These are phyloP conservation scores for Drosophila mettleri DNA, from an alignment of 2,888 invertebrate species.

Conservation along the genomic window DNA sequence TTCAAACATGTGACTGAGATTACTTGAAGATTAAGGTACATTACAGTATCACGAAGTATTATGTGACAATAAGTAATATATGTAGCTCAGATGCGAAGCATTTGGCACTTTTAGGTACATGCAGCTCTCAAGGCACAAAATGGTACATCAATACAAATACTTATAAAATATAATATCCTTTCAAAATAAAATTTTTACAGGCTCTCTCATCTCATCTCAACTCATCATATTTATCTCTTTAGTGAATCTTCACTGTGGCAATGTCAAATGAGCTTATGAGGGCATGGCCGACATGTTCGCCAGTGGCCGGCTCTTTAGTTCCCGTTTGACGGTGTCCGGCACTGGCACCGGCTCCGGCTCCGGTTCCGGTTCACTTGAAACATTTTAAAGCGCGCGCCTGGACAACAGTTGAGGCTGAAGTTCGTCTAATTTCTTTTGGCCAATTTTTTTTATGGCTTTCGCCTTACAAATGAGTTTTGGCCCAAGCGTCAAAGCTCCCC, in stretches of 20 bases:
- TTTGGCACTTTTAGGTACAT: too few species aligned
- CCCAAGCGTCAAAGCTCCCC: slow-evolving; percentile 59
- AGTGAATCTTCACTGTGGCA: slow-evolving; percentile 12
- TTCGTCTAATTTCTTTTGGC: slow-evolving; percentile 62
- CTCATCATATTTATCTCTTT: not conserved
- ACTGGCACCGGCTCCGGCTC: not conserved
- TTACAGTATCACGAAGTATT: not conserved
- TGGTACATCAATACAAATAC: too few species aligned
- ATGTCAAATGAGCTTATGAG: slow-evolving; percentile 7
- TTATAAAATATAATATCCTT: too few species aligned
- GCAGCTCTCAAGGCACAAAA: too few species aligned
- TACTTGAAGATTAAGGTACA: not conserved
- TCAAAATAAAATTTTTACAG: too few species aligned
- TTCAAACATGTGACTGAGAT: too few species aligned
- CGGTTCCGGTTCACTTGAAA: slow-evolving; percentile 35
- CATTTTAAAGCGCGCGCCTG: slow-evolving; percentile 55
- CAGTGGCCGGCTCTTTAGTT: not conserved
- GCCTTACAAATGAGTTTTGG: slow-evolving; percentile 74
- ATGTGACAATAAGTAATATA: too few species aligned
- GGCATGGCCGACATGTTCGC: not conserved
- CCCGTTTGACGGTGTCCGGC: not conserved
- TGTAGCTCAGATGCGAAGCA: too few species aligned
- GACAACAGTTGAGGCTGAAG: slow-evolving; percentile 30
- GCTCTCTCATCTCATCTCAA: not conserved
- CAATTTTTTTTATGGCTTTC: slow-evolving; percentile 65